Conservation (phyloP, 1,140 invertebrate species). For the Xylocopa sonorina region DNA sequence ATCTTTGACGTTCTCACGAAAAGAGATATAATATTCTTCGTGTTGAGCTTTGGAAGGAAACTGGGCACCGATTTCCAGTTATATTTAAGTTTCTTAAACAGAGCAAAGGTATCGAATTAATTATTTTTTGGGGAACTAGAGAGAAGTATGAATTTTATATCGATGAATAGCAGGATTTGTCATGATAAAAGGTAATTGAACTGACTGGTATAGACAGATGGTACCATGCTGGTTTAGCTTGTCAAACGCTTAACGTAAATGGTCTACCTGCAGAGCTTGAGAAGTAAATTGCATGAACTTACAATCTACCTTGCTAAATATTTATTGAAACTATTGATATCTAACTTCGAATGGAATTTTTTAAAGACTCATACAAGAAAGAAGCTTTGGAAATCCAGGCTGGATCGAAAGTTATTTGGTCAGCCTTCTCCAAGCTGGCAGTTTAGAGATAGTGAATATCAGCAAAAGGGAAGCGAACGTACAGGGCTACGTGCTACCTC, state of each 20-base stretch:
- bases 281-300: slow-evolving; percentile 76
- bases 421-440: slow-evolving; percentile 82
- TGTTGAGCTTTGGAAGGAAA: slow-evolving; percentile 71
- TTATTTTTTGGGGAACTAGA: background rate
- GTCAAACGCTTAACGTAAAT: slow-evolving; percentile 84
- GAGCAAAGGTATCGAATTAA: slow-evolving; percentile 66
- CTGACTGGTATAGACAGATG: slow-evolving; percentile 80
- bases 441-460: slow-evolving; percentile 78
- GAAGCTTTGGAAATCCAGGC: slow-evolving; percentile 84
- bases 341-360: background rate
- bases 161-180: background rate
- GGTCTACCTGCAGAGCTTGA: slow-evolving; percentile 85
- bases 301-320: background rate
- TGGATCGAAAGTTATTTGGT: slow-evolving; percentile 86
- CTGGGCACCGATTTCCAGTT: slow-evolving; percentile 57
- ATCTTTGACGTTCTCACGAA: slow-evolving; percentile 78
- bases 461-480: slow-evolving; percentile 69
- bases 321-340: background rate
- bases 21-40: slow-evolving; percentile 69
- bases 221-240: slow-evolving; percentile 84
- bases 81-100: slow-evolving; percentile 56
- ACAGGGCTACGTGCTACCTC: slow-evolving; percentile 78
- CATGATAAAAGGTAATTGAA: slow-evolving; percentile 68
- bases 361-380: slow-evolving; percentile 83
- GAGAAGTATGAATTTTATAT: background rate